phyloP scores from a whole-genome alignment of 2,113 vertebrate genomes.

The Tychaedon coryphoeus region DNA sequence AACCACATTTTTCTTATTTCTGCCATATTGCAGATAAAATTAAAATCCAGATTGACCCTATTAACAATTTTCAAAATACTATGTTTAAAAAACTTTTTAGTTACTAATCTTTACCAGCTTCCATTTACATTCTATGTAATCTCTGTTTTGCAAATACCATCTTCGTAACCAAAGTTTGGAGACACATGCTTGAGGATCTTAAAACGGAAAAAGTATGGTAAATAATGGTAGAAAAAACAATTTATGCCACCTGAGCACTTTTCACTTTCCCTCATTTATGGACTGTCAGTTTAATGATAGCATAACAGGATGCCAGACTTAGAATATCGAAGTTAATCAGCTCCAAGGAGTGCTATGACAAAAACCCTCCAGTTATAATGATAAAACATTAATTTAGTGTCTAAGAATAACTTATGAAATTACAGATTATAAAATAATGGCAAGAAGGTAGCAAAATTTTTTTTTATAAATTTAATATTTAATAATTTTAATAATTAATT shows the following conservation, averaged over 20 bases:
- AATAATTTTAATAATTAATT: too few species aligned
- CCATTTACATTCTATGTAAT: neutral
- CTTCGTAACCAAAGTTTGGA: neutral
- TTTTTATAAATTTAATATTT: too few species aligned
- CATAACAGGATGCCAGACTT: neutral
- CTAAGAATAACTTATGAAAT: neutral
- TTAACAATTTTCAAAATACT: neutral
- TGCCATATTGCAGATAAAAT: neutral
- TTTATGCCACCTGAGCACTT: neutral
- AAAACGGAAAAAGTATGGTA: neutral
- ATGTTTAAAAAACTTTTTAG: neutral
- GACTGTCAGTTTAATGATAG: neutral
- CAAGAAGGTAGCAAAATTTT: neutral
- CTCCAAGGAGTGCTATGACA: neutral
- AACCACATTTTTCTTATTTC: neutral
- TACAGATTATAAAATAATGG: neutral
- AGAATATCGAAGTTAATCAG: neutral
- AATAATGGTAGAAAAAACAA: neutral
- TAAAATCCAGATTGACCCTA: neutral
- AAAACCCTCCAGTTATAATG: neutral
- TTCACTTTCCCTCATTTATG: neutral
- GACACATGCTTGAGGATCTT: neutral
- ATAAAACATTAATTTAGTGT: neutral
- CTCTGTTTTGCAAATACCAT: neutral
- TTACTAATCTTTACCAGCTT: neutral